These are phyloP conservation scores for Dyspetes luteomarginatus DNA, from an alignment of 2,888 invertebrate genomes.

Conservation along the genomic window DNA sequence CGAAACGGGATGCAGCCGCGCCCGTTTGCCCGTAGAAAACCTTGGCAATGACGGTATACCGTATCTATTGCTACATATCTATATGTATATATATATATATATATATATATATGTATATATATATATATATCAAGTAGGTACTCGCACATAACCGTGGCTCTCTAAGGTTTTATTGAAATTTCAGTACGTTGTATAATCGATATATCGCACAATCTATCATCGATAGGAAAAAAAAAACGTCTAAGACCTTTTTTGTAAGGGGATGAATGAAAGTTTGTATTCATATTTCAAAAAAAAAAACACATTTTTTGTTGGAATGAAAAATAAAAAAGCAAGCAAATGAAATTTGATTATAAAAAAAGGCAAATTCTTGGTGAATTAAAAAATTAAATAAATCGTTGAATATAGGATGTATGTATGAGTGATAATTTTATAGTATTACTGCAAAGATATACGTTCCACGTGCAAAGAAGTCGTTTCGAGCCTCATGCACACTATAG, in stretches of 20 bases:
- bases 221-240: too few species aligned
- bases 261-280: too few species aligned
- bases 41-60: constrained; percentile 74
- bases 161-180: too few species aligned
- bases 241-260: too few species aligned
- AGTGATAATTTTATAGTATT: background rate
- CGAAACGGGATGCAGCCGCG: constrained; percentile 64
- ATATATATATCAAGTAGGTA: too few species aligned
- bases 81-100: background rate
- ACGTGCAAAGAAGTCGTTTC: constrained; percentile 8
- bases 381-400: background rate
- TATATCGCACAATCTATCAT: too few species aligned
- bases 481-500: background rate
- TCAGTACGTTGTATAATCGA: too few species aligned
- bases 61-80: background rate
- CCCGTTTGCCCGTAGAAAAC: constrained; percentile 69
- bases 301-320: too few species aligned
- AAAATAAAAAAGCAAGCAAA: too few species aligned
- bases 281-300: too few species aligned
- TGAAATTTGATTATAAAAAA: too few species aligned
- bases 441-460: constrained; percentile 3
- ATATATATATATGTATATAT: background rate
- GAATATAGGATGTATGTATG: background rate
- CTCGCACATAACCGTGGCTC: too few species aligned
- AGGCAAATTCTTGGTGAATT: background rate